A percentile compares a stretch with the other conserved stretches of the same genome.
Evolutionary conservation across 2,888 invertebrate species (phyloP).

Genomic region (Diachrysia chrysitis): DNA sequence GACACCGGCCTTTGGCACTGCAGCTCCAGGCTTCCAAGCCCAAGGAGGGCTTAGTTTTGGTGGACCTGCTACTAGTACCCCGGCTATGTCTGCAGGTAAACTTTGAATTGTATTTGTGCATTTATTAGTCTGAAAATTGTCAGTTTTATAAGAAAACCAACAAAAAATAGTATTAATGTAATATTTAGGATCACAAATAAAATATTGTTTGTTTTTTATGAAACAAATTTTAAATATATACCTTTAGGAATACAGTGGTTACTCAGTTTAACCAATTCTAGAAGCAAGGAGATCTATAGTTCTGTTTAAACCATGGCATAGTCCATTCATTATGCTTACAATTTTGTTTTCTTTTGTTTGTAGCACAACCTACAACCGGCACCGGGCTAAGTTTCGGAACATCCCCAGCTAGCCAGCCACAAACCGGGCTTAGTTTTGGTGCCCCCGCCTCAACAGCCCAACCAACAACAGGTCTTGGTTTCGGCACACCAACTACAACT

Average conservation of each 20-base stretch:
- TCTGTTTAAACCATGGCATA: too few relatives aligned
- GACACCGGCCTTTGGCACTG: constrained; percentile 32
- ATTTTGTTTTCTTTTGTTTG: not conserved
- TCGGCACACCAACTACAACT: constrained; percentile 28
- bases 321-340: not conserved
- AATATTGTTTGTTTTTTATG: too few relatives aligned
- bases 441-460: constrained; percentile 43
- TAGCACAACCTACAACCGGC: constrained; percentile 17
- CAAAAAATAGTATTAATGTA: too few relatives aligned
- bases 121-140: not conserved
- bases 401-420: constrained; percentile 22
- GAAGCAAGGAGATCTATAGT: too few relatives aligned
- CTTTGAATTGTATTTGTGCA: constrained; percentile 2
- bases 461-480: constrained; percentile 35
- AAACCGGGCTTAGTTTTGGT: constrained; percentile 53
- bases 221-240: too few relatives aligned
- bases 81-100: constrained; percentile 23
- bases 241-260: too few relatives aligned
- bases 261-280: too few relatives aligned
- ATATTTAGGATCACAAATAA: too few relatives aligned
- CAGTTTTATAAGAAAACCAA: too few relatives aligned
- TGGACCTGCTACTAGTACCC: constrained; percentile 21
- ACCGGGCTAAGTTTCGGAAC: constrained; percentile 39
- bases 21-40: constrained; percentile 42
- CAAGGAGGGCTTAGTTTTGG: constrained; percentile 39